Conservation (phyloP, 2,113 vertebrate species). For the Myrmecobius fasciatus region DNA sequence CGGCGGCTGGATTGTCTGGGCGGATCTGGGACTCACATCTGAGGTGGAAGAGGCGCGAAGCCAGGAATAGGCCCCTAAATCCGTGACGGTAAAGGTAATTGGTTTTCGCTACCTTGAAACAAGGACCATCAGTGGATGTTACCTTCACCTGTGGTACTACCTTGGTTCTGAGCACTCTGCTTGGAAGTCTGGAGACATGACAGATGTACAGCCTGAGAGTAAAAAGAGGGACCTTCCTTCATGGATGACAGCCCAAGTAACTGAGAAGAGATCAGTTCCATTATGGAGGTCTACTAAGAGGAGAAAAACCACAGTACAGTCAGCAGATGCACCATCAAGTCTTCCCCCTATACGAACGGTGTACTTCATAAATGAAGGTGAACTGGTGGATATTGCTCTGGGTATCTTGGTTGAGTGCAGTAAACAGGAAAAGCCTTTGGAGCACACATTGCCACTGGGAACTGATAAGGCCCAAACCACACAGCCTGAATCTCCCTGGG, state of each 20-base stretch:
- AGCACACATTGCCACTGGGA: not conserved
- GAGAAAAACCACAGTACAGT: not conserved
- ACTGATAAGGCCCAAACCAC: slow-evolving; percentile 18
- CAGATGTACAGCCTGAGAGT: not conserved
- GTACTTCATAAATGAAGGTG: slow-evolving; percentile 85
- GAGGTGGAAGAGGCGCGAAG: not conserved
- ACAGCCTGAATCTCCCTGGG: rapidly evolving
- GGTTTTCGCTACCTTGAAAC: not conserved
- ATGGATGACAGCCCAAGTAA: slow-evolving; percentile 77
- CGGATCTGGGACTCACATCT: rapidly evolving
- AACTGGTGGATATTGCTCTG: slow-evolving; percentile 81
- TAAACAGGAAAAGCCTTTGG: slow-evolving; percentile 49
- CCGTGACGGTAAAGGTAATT: not conserved
- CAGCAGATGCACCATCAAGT: not conserved
- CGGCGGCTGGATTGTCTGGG: rapidly evolving
- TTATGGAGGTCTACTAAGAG: slow-evolving; percentile 37
- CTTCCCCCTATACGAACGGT: slow-evolving; percentile 43
- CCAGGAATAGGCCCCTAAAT: rapidly evolving
- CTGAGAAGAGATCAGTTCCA: rapidly evolving
- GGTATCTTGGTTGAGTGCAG: slow-evolving; percentile 75
- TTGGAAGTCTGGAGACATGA: slow-evolving; percentile 60
- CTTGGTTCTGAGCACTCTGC: not conserved
- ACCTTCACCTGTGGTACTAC: not conserved
- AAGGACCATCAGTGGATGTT: not conserved
- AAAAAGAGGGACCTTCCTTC: slow-evolving; percentile 78